These are phyloP conservation scores for Hydractinia echinata DNA, from an alignment of 30 jellyfish, hydroid and myxozoan species.

Conservation along the genomic window DNA sequence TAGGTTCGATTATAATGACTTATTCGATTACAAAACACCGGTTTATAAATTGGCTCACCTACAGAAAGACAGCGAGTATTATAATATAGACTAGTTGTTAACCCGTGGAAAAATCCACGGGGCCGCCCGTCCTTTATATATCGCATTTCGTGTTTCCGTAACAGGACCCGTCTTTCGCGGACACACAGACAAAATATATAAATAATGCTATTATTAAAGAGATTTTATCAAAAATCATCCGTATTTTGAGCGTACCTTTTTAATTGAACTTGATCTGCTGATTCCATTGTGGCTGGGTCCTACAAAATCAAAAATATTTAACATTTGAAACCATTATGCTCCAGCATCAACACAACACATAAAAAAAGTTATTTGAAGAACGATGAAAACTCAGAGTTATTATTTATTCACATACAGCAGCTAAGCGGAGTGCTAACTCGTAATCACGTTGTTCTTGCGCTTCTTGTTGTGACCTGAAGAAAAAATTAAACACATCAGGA, in stretches of 20 bases:
- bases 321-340: background rate
- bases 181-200: background rate
- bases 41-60: no score
- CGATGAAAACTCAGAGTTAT: background rate
- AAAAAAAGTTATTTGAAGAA: background rate
- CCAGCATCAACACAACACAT: background rate
- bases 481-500: background rate
- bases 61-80: no score
- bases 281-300: constrained; percentile 54
- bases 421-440: constrained; percentile 88
- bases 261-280: constrained; percentile 46
- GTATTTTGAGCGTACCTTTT: constrained; percentile 37
- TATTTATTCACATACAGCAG: constrained; percentile 52
- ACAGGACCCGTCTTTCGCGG: no score
- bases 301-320: background rate
- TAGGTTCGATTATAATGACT: no score
- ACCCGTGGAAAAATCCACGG: no score
- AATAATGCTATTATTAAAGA: background rate
- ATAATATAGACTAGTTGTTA: no score
- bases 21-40: no score
- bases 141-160: no score
- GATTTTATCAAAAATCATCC: background rate
- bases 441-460: constrained; percentile 90
- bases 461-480: constrained; percentile 75
- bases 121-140: no score